Percentiles rank a stretch among this genome's conserved stretches.
phyloP scores from a whole-genome alignment of 2,888 invertebrate species.

The Epirrita christyi region DNA sequence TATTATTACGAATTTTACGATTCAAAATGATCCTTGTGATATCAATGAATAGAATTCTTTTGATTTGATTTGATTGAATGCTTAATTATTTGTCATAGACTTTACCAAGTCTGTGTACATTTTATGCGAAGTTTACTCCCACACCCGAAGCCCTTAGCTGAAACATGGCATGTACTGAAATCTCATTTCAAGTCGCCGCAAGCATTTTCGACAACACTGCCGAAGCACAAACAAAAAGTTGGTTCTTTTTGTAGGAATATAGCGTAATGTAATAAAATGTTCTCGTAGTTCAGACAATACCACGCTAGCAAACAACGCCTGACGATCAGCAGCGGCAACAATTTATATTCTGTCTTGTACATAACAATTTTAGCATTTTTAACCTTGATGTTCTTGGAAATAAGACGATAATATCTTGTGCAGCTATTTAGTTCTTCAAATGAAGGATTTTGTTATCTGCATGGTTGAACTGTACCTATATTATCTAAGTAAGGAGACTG shows the following conservation, averaged over 20 bases:
- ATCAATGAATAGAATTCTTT: too few relatives aligned
- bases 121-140: too few relatives aligned
- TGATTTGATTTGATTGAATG: too few relatives aligned
- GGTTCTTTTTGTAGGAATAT: conserved; percentile 17
- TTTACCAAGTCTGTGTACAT: too few relatives aligned
- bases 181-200: conserved; percentile 5
- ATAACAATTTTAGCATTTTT: not conserved
- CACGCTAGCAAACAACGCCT: conserved; percentile 20
- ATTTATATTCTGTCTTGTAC: conserved; percentile 14
- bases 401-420: not conserved
- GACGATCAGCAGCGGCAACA: conserved; percentile 16
- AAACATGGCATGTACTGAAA: too few relatives aligned
- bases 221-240: conserved; percentile 23
- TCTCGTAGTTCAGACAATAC: conserved; percentile 13
- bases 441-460: not conserved
- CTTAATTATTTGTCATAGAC: too few relatives aligned
- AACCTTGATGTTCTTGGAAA: not conserved
- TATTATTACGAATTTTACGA: too few relatives aligned
- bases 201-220: conserved; percentile 9
- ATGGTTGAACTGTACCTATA: conserved; percentile 7
- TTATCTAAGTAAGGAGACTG: not conserved
- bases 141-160: too few relatives aligned
- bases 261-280: conserved; percentile 24
- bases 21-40: too few relatives aligned
- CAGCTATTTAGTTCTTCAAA: not conserved